phyloP scores from a whole-genome alignment of 2,888 invertebrate genomes.

The Glaucopsyche alexis region DNA sequence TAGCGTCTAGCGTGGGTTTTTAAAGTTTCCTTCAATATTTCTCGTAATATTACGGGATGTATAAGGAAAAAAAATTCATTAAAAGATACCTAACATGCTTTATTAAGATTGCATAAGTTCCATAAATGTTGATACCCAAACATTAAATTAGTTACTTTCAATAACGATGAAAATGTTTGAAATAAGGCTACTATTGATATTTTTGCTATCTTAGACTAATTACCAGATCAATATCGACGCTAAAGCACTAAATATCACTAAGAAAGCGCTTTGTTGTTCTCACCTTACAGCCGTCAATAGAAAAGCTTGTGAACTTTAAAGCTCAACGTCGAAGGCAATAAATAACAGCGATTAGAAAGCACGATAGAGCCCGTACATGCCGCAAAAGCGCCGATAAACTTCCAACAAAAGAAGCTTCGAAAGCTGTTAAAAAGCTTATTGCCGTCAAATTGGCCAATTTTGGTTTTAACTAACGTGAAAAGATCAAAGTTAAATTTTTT shows the following conservation, averaged over 20 bases:
- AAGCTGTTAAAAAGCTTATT: conserved; percentile 21
- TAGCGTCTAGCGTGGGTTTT: neutral
- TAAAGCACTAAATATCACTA: conserved; percentile 1
- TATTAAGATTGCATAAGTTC: too few species aligned
- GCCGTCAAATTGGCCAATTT: conserved; percentile 17
- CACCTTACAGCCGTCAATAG: conserved; percentile 13
- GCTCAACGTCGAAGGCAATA: conserved; percentile 23
- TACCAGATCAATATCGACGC: neutral
- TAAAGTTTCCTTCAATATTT: neutral
- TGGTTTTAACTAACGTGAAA: conserved; percentile 8
- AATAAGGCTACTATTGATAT: neutral
- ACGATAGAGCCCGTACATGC: conserved; percentile 28
- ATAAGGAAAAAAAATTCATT: too few species aligned
- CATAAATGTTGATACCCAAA: too few species aligned
- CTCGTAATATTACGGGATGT: too few species aligned
- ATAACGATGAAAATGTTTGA: neutral
- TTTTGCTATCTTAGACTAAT: neutral
- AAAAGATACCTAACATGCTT: too few species aligned
- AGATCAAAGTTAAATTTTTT: neutral
- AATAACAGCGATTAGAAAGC: conserved; percentile 29
- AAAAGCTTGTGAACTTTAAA: conserved; percentile 25
- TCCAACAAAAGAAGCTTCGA: conserved; percentile 25
- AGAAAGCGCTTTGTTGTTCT: conserved; percentile 6
- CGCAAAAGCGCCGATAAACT: conserved; percentile 27
- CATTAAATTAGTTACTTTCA: neutral